Base-by-base conservation (phyloP, 2,797 vertebrate genomes). In the Cercopithecus petaurista region DNA sequence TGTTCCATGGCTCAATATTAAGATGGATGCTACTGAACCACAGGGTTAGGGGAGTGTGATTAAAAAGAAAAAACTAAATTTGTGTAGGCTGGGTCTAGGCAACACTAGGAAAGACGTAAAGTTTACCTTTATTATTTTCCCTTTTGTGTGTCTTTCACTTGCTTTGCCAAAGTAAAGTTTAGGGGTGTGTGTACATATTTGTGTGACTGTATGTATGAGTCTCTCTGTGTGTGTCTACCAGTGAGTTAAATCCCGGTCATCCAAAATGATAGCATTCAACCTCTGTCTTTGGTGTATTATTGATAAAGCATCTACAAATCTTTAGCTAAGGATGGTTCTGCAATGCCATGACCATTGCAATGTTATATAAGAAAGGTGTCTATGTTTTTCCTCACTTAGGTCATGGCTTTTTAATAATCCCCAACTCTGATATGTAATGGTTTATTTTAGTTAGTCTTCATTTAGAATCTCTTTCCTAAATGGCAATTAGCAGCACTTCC, bases 381-480 rank as follows among this genome's bases (percentile, higher is more conserved):
- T 72, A 2, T 52, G 24, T 87, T 89, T 95, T 80, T 7, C 28
- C 33, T 93, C 11, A 36, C 12, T 72, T 72, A 36, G 59, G 14
- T 46, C 57, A 17, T 43, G 11, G 73, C 61, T 93, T 73, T 77
- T 70, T 52, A 77, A 83, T 61, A 89, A 82, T 48, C 33, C 36
- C 73, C 48, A 73, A 30, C 39, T 94, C 85, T 77, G 24, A 41
- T 81, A 57, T 46, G 57, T 33, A 4, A 0, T 73, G 46, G 46
- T 26, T 88, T 77, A 82, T 87, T 94, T 90, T 80, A 33, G 9
- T 67, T 83, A 70, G 36, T 86, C 41, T 97, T 77, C 67, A 48
- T 79, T 91, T 83, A 95, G 43, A 72, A 87, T 95, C 70, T 91
- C 70, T 91, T n/a, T 89, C 8, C 59, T 91, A 85, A 73, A 57